These are phyloP conservation scores for Clarias magur DNA, from an alignment of 2,113 vertebrate species.

Conservation along the genomic window DNA sequence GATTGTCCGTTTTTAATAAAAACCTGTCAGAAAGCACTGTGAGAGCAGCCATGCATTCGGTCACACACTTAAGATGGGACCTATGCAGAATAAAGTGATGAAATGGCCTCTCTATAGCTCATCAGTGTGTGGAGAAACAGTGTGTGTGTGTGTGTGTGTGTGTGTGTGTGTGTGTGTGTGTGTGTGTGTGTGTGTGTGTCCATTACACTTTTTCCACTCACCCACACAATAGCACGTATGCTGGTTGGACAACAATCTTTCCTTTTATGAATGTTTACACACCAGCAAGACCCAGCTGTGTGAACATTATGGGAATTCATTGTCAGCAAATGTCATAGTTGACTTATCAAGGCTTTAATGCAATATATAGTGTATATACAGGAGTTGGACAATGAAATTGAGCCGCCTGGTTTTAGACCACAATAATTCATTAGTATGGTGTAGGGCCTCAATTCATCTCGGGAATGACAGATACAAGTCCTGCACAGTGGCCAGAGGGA, in stretches of 20 bases:
- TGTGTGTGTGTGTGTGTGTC: neutral
- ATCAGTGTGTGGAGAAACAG: too few relatives aligned
- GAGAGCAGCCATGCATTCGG: neutral
- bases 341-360: neutral
- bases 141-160: too few relatives aligned
- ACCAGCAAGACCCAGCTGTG: neutral
- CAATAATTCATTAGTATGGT: too few relatives aligned
- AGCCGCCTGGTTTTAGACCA: too few relatives aligned
- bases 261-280: neutral
- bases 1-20: neutral
- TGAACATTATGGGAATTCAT: neutral
- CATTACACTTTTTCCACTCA: neutral
- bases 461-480: too few relatives aligned
- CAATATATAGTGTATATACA: too few relatives aligned
- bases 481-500: too few relatives aligned
- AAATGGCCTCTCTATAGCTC: constrained; percentile 35
- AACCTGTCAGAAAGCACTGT: neutral
- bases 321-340: neutral
- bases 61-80: constrained; percentile 19
- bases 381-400: too few relatives aligned
- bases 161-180: too few relatives aligned
- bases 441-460: too few relatives aligned
- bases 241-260: neutral
- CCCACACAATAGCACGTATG: constrained; percentile 1
- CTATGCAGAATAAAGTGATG: constrained; percentile 32